Base-by-base conservation (phyloP, 2,113 vertebrate species). In the Hippocampus mohnikei region DNA sequence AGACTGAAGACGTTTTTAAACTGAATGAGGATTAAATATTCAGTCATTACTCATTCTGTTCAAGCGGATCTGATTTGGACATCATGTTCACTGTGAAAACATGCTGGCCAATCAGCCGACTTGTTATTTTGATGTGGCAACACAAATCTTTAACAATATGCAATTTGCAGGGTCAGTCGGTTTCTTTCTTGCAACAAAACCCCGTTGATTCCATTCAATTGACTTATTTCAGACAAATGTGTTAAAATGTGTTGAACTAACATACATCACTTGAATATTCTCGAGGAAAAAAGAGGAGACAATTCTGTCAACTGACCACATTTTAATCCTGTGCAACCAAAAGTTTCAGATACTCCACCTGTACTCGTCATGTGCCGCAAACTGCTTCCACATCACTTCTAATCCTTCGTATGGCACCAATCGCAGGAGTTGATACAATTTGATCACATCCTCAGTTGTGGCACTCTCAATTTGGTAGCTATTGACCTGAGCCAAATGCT, bases 371-470 rank as follows among this genome's bases (percentile, higher is more conserved):
- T 89, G 84, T 69, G 12, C 78, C 62, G 76, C 70, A 63, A 88
- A 71, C 0, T 93, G 86, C 56, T 78, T 93, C 91, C 92, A 94
- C 72, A 94, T 50, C 1, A 69, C 78, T 6, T 92, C 88, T 0
- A 95, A 69, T 63, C 59, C 66, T 21, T 93, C 89, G 44, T 75
- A 11, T 0, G 83, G 85, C 5, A 74, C 55, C 15, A 62, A 33
- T 40, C 89, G 85, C 25, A 93, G 82, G 12, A 95, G 89, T 37
- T 95, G 93, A 63, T 90, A 82, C 0, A 95, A 78, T 61, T 93
- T 84, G 33, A 94, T 71, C 41, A 88, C 76, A 1, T 92, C 91
- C 46, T 91, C 80, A 0, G 90, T 90, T 37, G 85, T 83, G 11
- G 91, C 67, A 0, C 75, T 84, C 0, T 94, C 91, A 64, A 94